These are phyloP conservation scores for Eurystomus gularis DNA, from an alignment of 2,113 vertebrate species.

Conservation along the genomic window DNA sequence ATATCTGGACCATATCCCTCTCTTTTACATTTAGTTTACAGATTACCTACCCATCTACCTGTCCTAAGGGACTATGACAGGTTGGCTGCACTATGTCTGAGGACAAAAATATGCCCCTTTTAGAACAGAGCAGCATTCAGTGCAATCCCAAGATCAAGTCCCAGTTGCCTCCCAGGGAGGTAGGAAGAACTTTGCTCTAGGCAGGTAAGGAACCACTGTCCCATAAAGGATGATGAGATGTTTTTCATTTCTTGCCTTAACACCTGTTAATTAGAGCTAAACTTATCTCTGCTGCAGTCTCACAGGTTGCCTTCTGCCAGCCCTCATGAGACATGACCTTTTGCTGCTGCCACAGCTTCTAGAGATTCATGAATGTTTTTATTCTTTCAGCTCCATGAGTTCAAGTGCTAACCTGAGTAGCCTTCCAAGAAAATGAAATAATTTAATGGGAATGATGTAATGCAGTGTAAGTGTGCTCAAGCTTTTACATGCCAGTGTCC, in stretches of 20 bases:
- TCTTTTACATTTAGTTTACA: not conserved
- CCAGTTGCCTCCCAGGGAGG: not conserved
- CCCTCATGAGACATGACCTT: not conserved
- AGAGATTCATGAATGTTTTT: slow-evolving; percentile 19
- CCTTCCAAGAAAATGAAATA: slow-evolving; percentile 59
- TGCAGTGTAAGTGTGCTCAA: slow-evolving; percentile 23
- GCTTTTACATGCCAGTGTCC: slow-evolving; percentile 30
- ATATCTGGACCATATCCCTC: not conserved
- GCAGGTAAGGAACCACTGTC: not conserved
- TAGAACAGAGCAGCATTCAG: rapidly evolving
- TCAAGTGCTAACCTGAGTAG: not conserved
- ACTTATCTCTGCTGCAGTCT: not conserved
- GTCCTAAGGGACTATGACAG: not conserved
- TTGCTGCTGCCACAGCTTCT: not conserved
- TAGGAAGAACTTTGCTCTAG: not conserved
- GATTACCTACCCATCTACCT: not conserved
- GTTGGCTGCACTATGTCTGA: not conserved
- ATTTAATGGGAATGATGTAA: slow-evolving; percentile 64
- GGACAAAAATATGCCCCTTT: not conserved
- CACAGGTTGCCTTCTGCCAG: not conserved
- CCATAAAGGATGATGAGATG: not conserved
- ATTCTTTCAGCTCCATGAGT: slow-evolving; percentile 30
- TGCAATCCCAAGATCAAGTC: not conserved
- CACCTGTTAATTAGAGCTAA: not conserved
- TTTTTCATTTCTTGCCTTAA: not conserved